Base-by-base conservation (phyloP, 2,113 vertebrate genomes). In the Symphodus melops region DNA sequence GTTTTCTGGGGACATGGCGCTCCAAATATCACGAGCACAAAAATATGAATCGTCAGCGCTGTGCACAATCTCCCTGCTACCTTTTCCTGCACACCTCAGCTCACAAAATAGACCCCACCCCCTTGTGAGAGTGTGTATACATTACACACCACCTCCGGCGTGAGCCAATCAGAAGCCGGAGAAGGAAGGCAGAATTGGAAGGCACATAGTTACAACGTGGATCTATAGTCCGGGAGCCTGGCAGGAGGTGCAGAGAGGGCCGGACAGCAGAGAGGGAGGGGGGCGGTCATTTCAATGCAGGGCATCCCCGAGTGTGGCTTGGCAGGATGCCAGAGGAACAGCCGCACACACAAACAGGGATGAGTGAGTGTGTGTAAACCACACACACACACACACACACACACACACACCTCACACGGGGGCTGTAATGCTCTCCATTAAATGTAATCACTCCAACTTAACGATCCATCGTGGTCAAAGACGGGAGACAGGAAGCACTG, bases 141-240 rank as follows among this genome's bases (percentile, higher is more conserved):
- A 92, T 91, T 89, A 81, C 81, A 83, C 85, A 83, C 87, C 80
- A 75, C 78, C 88, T 85, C 83, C 80, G 41, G 80, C 72, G 41
- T 61, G 75, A 23, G 67, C 92, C 92, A 93, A 93, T 93, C 91
- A 90, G 88, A 58, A 87, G 75, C 66, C 79, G 23, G 86, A 66
- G 64, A 72, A 79, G 63, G 44, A 78, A 90, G 92, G 92, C 92
- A 93, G 91, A 93, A 89, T 93, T 85, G 79, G 72, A 82, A 84
- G 63, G 88, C 92, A 91, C 92, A 92, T 92, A 90, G 92, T 89
- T 91, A 93, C 92, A 93, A 79, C 70, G 64, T 51, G 8, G 87
- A 91, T 90, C 88, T 75, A 89, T 89, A 90, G n/a, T 66, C 86
- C 75, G 12, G 65, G 81, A 56, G 67, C 75, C 42, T 33, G 14